A percentile compares a stretch with the other conserved stretches of the same genome.
These are phyloP conservation scores for Brachionus rubens DNA, from an alignment of 1,140 invertebrate species.

Conservation along the genomic window DNA sequence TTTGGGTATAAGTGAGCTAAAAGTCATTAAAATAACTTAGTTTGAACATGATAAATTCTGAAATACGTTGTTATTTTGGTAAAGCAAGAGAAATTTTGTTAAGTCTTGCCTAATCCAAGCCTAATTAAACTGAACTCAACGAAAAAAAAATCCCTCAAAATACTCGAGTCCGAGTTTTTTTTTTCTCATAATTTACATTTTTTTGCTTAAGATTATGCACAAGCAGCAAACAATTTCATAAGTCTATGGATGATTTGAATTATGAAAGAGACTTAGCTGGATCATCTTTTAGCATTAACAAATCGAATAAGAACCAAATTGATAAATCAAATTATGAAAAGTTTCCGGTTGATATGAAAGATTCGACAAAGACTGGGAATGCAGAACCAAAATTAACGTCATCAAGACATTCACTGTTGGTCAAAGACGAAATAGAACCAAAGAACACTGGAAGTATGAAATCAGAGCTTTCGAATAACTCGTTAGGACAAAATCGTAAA, in stretches of 20 bases:
- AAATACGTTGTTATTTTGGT: too few relatives aligned
- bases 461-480: neutral
- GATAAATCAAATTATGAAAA: neutral
- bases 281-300: neutral
- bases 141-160: too few relatives aligned
- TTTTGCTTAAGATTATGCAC: conserved; percentile 9
- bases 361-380: neutral
- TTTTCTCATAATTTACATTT: neutral
- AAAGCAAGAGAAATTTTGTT: too few relatives aligned
- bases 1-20: too few relatives aligned
- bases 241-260: conserved; percentile 43
- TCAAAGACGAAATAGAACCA: neutral
- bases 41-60: too few relatives aligned
- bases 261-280: neutral
- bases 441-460: neutral
- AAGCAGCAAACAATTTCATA: conserved; percentile 41
- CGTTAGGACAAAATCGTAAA: neutral
- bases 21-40: too few relatives aligned
- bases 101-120: too few relatives aligned
- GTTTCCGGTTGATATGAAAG: too few relatives aligned
- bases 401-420: neutral
- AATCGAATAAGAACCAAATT: neutral
- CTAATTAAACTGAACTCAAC: too few relatives aligned
- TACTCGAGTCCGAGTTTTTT: too few relatives aligned
- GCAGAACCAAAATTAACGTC: neutral